Base-by-base conservation (phyloP, 1,140 invertebrate genomes). In the Trichogramma pretiosum region DNA sequence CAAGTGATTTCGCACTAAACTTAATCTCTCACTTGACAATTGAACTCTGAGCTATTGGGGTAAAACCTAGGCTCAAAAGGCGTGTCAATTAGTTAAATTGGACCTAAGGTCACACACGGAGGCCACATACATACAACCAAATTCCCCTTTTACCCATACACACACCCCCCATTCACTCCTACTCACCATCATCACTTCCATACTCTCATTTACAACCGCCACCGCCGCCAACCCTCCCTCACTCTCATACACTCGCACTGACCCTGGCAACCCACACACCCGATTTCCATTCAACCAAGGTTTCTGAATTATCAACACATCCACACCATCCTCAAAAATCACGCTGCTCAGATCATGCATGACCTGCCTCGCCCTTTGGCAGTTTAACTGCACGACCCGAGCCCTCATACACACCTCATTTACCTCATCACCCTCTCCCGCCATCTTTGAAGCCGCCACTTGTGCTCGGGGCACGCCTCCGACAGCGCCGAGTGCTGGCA, bases 361-460 rank as follows among this genome's bases (percentile, higher is more conserved):
- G 13, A 46, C 45, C 8, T 7, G 5, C 22, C 39, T 38, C 14
- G 7, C 35, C 8, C 35, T 5, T 17, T 37, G 33, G 30, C 45
- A 46, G 26, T 46, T 46, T 3, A 38, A 18, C 45, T 46, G 35
- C 11, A 39, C 17, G 19, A 46, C 17, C 5, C n/a, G 5, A 10
- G 30, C 11, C 4, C 5, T 43, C 26, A 28, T 13, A 28, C 26
- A 28, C n/a, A n/a, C n/a, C n/a, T n/a, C n/a, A n/a, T n/a, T n/a
- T n/a, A n/a, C n/a, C n/a, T n/a, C n/a, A n/a, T n/a, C n/a, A n/a
- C n/a, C n/a, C n/a, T n/a, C n/a, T n/a, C n/a, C n/a, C n/a, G n/a
- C n/a, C n/a, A n/a, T n/a, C n/a, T n/a, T n/a, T n/a, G n/a, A n/a
- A n/a, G n/a, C n/a, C n/a, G n/a, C n/a, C n/a, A n/a, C n/a, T n/a